Base-by-base conservation (phyloP, 2,888 invertebrate species). In the Pandemis corylana region DNA sequence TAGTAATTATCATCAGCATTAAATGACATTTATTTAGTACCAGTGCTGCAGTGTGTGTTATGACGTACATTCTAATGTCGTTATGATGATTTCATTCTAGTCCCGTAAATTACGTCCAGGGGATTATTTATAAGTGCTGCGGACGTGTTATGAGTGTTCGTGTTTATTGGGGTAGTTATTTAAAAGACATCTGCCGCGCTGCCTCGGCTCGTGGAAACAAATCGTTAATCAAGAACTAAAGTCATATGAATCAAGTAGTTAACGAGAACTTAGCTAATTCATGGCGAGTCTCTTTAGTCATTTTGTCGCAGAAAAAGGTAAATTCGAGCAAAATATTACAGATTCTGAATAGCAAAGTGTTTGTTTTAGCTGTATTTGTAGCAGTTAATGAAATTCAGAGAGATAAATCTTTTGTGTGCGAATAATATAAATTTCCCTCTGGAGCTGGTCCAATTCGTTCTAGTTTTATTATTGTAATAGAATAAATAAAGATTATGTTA, bases 131-230 rank as follows among this genome's bases (percentile, higher is more conserved):
- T 64, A 73, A 65, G 64, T 59, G 44, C 53, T 41, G n/a, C 13
- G 62, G 66, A 44, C 53, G 51, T 72, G 73, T 65, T 69, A 59
- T 73, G 68, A 68, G 68, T 65, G 68, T 59, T 72, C 36, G 46
- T 59, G 69, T 73, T 73, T 73, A 73, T 73, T 69, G 49, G 59
- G 13, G 42, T 20, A 56, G 41, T 73, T 73, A 73, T 56, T 73
- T 65, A 51, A 64, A 59, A 42, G n/a, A 3, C 68, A 59, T 69
- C 5, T 59, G 49, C 49, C 59, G 49, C 56, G 7, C 28, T 73
- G 64, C 49, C 68, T 5, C 15, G 41, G 41, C 59, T 28, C 5
- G n/a, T 69, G 64, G 64, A 69, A 68, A 61, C 64, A 69, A 56
- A 42, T 49, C 64, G 59, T 73, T 69, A 68, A 41, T 73, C 42